Evolutionary conservation across 2,797 vertebrate species (phyloP).

Genomic region (Numenius phaeopus): DNA sequence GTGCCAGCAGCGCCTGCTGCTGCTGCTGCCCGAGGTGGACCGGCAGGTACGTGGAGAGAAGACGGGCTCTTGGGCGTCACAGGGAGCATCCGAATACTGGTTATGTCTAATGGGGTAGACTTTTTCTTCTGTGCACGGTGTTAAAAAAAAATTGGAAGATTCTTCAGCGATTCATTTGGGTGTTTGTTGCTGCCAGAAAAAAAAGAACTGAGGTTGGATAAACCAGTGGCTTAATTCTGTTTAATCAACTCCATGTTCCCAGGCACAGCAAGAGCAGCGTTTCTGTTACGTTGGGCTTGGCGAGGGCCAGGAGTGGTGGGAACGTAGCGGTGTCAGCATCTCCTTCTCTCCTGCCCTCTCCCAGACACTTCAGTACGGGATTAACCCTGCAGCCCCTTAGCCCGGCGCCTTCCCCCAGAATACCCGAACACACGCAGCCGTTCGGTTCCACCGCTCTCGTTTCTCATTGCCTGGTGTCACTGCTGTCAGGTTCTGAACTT

Average conservation of each 20-base stretch:
- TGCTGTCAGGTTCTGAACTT: not conserved
- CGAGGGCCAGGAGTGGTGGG: not conserved
- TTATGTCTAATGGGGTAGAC: not conserved
- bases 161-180: not conserved
- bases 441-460: not conserved
- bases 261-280: not conserved
- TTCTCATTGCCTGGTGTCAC: not conserved
- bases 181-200: not conserved
- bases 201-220: not conserved
- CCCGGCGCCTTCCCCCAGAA: not conserved
- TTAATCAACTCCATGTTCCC: not conserved
- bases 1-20: conserved; percentile 92
- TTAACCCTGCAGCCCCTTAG: not conserved
- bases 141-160: not conserved
- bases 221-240: not conserved
- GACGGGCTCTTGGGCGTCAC: accelerated
- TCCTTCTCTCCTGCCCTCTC: not conserved
- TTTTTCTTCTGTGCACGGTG: not conserved
- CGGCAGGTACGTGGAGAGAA: conserved; percentile 83
- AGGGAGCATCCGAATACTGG: not conserved
- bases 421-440: not conserved
- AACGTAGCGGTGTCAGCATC: not conserved
- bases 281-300: not conserved
- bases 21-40: conserved; percentile 93
- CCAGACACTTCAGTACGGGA: not conserved